Base-by-base conservation (phyloP, 2,797 vertebrate genomes). In the Acipenser oxyrinchus region DNA sequence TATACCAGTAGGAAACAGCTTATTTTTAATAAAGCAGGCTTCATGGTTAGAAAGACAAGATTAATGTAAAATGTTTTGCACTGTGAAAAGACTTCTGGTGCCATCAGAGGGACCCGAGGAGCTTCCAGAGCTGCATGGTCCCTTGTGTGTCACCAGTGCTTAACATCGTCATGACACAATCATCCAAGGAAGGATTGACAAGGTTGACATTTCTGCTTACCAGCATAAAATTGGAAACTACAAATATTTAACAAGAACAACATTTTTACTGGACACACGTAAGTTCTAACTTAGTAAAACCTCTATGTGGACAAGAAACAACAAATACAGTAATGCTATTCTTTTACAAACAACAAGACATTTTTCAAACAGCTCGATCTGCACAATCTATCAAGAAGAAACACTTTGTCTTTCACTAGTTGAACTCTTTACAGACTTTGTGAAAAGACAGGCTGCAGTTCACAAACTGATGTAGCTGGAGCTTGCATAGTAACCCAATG, bases 321-420 rank as follows among this genome's bases (percentile, higher is more conserved):
- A 18, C 18, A 18, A 18, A 18, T 18, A 18, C 89, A 86, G 89
- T 86, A 81, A 88, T 87, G 83, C 86, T 87, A 86, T 91, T 90
- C 90, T 87, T 90, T 18, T 2, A 18, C 18, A 18, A 18, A 18
- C 18, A 18, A 18, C 18, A 18, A 1, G 18, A 18, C 18, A 18
- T 18, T 18, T 18, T 18, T 18, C 18, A 18, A 18, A 18, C 18
- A 18, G 18, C 18, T 18, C 18, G 18, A 18, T 18, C 18, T 18
- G 18, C 18, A 18, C 18, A 18, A 18, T 18, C 18, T 18, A 18
- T 18, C 18, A 18, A 18, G 18, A 18, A 18, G 18, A 18, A 18
- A 18, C 18, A 1, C 18, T 18, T 18, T 2, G 1, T 18, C 18
- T 18, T 18, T 18, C 18, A 18, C 18, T 18, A 18, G 18, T 18